phyloP scores from a whole-genome alignment of 64 coral and sea anemone genomes.

The Dendrophyllia cribrosa region DNA sequence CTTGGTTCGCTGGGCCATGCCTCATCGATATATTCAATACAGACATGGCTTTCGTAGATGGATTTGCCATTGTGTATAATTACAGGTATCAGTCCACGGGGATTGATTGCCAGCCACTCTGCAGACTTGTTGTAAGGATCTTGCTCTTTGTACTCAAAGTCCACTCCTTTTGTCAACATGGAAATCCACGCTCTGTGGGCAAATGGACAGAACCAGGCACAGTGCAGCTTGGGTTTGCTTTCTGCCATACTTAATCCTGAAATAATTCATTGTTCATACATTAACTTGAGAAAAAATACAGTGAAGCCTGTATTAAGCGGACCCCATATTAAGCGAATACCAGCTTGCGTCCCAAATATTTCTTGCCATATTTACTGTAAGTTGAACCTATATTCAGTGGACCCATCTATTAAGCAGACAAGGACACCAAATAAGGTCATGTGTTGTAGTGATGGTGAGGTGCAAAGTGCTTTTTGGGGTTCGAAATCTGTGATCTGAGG shows the following conservation, averaged over 20 bases:
- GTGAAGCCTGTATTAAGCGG: too few species aligned
- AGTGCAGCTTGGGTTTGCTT: constrained; percentile 60
- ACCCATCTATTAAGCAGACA: too few species aligned
- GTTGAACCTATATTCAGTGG: too few species aligned
- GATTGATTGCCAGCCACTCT: constrained; percentile 60
- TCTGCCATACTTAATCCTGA: background rate
- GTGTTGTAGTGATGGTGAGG: too few species aligned
- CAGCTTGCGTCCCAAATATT: too few species aligned
- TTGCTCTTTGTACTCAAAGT: constrained; percentile 69
- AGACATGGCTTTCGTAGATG: constrained; percentile 62
- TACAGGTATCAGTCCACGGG: constrained; percentile 47
- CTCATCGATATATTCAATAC: constrained; percentile 73
- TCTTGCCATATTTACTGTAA: too few species aligned
- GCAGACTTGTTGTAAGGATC: constrained; percentile 68
- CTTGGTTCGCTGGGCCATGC: background rate
- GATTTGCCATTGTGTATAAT: constrained; percentile 46
- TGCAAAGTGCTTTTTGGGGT: too few species aligned
- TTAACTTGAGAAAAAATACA: too few species aligned
- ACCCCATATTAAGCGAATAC: too few species aligned
- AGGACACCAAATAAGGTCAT: too few species aligned
- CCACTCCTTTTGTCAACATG: constrained; percentile 47
- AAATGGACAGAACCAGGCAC: constrained; percentile 73
- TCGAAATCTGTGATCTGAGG: too few species aligned
- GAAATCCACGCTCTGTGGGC: constrained; percentile 69
- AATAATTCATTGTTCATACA: background rate